A percentile compares a stretch with the other conserved stretches of the same genome.
These are phyloP conservation scores for Rhadinocentrus ornatus DNA, from an alignment of 2,797 vertebrate genomes.

Conservation along the genomic window DNA sequence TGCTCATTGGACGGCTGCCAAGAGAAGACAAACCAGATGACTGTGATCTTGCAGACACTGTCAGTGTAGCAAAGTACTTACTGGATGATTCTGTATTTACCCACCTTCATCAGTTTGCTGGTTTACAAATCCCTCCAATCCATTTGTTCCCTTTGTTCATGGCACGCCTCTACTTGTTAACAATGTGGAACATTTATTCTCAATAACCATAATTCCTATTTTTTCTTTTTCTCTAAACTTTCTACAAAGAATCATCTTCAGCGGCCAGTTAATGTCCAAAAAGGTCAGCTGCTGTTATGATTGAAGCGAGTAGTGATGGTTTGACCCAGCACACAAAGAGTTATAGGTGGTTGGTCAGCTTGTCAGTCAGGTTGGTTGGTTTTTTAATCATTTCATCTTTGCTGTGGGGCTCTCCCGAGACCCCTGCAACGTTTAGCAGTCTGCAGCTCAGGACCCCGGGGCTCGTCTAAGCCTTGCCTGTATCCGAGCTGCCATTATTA, in stretches of 20 bases:
- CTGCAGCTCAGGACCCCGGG: conserved; percentile 94
- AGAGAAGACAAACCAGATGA: conserved; percentile 58
- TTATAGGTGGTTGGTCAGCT: conserved; percentile 84
- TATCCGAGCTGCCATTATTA: conserved; percentile 98
- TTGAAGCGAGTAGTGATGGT: conserved; percentile 58
- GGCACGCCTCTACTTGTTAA: conserved; percentile 38
- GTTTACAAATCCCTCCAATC: conserved; percentile 43
- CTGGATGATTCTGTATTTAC: conserved; percentile 37
- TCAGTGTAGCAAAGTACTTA: conserved; percentile 37
- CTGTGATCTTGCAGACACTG: conserved; percentile 43
- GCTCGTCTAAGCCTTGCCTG: conserved; percentile 91
- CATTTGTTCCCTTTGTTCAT: conserved; percentile 22
- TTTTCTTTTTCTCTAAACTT: conserved; percentile 17
- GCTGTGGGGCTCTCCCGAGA: conserved; percentile 91
- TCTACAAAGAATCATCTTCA: conserved; percentile 56
- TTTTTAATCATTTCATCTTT: conserved; percentile 99
- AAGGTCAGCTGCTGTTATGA: conserved; percentile 70
- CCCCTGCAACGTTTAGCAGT: conserved; percentile 95
- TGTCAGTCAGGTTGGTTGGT: conserved; percentile 90
- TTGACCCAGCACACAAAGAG: conserved; percentile 64
- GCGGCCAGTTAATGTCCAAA: conserved; percentile 58
- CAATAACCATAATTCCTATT: conserved; percentile 34
- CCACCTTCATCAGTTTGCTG: conserved; percentile 20
- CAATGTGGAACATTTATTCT: conserved; percentile 37
- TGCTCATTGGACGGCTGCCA: conserved; percentile 74